Percentiles rank a stretch among this genome's conserved stretches.
phyloP scores from a whole-genome alignment of 2,888 invertebrate genomes.

The Cancer borealis region DNA sequence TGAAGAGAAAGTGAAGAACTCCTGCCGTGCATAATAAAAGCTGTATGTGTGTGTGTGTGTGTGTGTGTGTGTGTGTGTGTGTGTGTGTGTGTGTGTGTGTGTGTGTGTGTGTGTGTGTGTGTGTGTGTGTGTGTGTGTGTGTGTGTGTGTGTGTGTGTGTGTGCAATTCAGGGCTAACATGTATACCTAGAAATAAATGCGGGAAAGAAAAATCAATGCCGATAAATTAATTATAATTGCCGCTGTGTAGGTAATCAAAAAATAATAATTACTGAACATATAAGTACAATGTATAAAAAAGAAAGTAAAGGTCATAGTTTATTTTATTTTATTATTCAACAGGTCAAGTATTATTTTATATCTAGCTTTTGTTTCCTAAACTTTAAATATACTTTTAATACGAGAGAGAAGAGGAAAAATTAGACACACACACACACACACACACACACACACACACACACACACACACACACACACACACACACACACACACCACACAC shows the following conservation, averaged over 20 bases:
- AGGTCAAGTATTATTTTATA: no score
- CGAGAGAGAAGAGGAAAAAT: neutral
- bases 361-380: no score
- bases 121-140: neutral
- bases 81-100: neutral
- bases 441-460: conserved; percentile 54
- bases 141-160: conserved; percentile 5
- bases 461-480: conserved; percentile 21
- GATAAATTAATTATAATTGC: no score
- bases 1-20: conserved; percentile 42
- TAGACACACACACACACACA: conserved; percentile 41
- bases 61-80: neutral
- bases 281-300: no score
- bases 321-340: no score
- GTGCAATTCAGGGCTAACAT: neutral
- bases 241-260: no score
- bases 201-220: no score
- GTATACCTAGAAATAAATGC: no score
- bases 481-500: conserved; percentile 44
- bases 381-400: neutral
- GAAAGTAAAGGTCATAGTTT: no score
- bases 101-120: neutral
- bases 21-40: neutral
- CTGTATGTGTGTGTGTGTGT: neutral
- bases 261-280: no score